These are phyloP conservation scores for Leptopilina myrica DNA, from an alignment of 2,888 invertebrate genomes.

Conservation along the genomic window DNA sequence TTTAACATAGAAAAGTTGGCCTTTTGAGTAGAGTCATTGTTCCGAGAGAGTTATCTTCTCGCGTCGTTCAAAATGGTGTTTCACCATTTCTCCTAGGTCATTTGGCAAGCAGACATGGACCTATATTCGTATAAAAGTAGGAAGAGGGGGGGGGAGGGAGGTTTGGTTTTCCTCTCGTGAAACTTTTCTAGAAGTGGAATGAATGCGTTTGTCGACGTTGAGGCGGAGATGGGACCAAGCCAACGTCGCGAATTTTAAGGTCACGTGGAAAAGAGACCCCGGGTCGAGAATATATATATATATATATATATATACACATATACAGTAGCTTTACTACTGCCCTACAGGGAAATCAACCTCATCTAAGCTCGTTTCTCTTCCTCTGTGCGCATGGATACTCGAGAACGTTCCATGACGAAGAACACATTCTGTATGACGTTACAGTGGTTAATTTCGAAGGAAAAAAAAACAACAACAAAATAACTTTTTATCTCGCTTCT, in stretches of 20 bases:
- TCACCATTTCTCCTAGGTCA: not conserved
- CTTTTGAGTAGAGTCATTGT: constrained; percentile 8
- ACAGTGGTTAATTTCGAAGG: constrained; percentile 16
- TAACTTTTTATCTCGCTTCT: not conserved
- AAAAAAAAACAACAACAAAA: not conserved
- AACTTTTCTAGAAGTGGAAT: constrained; percentile 14
- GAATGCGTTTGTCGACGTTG: constrained; percentile 24
- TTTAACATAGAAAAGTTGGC: constrained; percentile 1
- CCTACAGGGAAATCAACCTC: constrained; percentile 42
- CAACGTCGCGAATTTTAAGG: constrained; percentile 24
- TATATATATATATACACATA: not conserved
- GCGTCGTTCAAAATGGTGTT: constrained; percentile 10
- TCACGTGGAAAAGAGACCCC: constrained; percentile 30
- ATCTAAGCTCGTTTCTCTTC: constrained; percentile 17
- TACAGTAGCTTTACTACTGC: constrained; percentile 30
- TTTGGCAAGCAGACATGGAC: constrained; percentile 2
- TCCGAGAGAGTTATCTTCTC: constrained; percentile 27
- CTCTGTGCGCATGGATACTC: not conserved
- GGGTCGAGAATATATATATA: not conserved
- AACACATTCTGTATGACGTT: constrained; percentile 13
- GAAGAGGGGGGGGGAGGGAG: too few species aligned
- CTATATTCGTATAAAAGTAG: not conserved
- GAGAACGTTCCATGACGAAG: constrained; percentile 2
- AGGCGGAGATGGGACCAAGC: constrained; percentile 5
- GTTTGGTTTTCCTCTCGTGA: not conserved